A percentile compares a stretch with the other conserved stretches of the same genome.
These are phyloP conservation scores for Meteorus colon DNA, from an alignment of 2,888 invertebrate species.

Conservation along the genomic window DNA sequence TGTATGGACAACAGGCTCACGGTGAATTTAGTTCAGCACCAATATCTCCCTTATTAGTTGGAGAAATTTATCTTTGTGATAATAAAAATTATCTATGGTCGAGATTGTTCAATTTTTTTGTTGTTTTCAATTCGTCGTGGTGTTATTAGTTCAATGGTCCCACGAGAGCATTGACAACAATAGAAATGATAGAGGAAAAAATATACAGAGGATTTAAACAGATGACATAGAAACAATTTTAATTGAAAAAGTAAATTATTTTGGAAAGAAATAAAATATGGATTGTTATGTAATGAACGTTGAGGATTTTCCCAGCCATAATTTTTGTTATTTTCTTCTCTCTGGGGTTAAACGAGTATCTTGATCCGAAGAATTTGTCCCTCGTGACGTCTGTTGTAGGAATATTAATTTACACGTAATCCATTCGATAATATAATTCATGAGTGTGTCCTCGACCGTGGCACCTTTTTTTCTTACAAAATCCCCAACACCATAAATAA, in stretches of 20 bases:
- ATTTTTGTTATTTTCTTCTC: background rate
- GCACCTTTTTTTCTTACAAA: background rate
- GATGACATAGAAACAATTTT: too few relatives aligned
- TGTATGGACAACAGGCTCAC: background rate
- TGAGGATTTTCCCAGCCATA: too few relatives aligned
- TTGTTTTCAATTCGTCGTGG: background rate
- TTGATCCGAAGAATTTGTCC: background rate
- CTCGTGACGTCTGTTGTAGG: background rate
- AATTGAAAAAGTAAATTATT: background rate
- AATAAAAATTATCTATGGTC: background rate
- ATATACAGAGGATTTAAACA: background rate
- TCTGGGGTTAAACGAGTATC: background rate
- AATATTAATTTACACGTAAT: background rate
- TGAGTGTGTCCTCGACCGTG: slow-evolving; percentile 20
- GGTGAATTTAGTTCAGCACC: slow-evolving; percentile 34
- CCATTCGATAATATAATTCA: background rate
- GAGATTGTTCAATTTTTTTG: background rate
- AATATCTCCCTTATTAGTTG: slow-evolving; percentile 28
- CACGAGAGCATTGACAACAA: background rate
- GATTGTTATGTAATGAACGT: background rate
- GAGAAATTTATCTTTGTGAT: background rate
- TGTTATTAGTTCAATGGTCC: background rate
- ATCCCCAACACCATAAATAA: background rate
- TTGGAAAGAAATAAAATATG: background rate
- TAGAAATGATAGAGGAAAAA: background rate